Evolutionary conservation across 2,797 vertebrate species (phyloP).

Genomic region (Corythornis leucogaster): DNA sequence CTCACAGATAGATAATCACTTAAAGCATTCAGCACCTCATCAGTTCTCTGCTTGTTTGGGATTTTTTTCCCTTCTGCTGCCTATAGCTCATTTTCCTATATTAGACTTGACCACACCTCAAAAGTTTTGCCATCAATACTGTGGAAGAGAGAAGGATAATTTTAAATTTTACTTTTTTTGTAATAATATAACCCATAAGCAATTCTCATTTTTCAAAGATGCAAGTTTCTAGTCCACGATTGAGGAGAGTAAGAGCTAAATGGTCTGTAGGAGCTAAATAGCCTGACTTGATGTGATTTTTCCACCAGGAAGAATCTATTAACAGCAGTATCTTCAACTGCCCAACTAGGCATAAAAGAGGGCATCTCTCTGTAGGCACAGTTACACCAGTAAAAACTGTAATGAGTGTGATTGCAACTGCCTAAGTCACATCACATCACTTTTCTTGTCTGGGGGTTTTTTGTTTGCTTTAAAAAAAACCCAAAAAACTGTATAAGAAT

Average conservation of each 20-base stretch:
- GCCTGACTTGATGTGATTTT: not conserved
- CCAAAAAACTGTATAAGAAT: not conserved
- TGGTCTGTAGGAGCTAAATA: not conserved
- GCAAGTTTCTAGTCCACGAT: not conserved
- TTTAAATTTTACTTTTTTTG: not conserved
- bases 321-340: not conserved
- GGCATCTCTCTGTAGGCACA: not conserved
- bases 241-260: not conserved
- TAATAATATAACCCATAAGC: not conserved
- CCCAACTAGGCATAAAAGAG: not conserved
- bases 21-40: no score
- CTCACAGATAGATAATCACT: no score
- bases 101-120: no score
- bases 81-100: no score
- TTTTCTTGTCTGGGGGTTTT: not conserved
- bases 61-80: no score
- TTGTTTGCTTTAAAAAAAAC: not conserved
- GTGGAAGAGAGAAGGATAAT: not conserved
- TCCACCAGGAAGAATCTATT: not conserved
- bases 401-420: not conserved
- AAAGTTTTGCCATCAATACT: no score
- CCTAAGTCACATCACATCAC: not conserved
- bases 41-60: no score
- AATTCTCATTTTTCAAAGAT: not conserved
- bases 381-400: not conserved